Evolutionary conservation across 2,113 vertebrate genomes (phyloP).

Genomic region (Telmatochromis sp.): DNA sequence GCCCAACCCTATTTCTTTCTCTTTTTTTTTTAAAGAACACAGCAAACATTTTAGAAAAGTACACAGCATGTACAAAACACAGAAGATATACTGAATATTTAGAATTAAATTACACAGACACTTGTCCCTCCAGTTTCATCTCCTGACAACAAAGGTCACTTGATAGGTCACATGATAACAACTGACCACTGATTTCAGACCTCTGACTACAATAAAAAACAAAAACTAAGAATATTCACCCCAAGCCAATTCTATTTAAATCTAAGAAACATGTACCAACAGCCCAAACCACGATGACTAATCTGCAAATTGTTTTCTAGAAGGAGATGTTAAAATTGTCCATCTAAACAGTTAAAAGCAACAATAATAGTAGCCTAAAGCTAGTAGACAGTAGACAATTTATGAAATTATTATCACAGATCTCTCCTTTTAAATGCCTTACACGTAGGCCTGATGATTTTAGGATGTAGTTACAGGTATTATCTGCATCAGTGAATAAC

Average conservation of each 20-base stretch:
- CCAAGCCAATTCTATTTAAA: neutral
- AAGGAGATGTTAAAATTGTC: neutral
- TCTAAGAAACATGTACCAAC: neutral
- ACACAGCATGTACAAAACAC: slow-evolving; percentile 20
- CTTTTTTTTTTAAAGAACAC: neutral
- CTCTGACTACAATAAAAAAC: neutral
- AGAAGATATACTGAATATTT: neutral
- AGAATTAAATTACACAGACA: slow-evolving; percentile 27
- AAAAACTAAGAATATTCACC: neutral
- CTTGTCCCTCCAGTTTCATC: slow-evolving; percentile 23
- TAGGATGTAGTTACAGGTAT: neutral
- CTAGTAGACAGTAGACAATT: neutral
- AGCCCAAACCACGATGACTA: neutral
- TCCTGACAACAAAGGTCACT: slow-evolving; percentile 47
- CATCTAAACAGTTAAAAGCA: neutral
- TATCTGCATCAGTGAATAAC: neutral
- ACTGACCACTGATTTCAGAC: slow-evolving; percentile 31
- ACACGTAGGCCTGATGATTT: neutral
- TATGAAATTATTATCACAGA: neutral
- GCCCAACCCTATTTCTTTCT: neutral
- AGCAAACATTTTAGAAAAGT: slow-evolving; percentile 11
- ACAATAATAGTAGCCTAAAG: neutral
- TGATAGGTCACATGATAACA: slow-evolving; percentile 66
- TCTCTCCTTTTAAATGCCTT: neutral
- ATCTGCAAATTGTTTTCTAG: neutral